phyloP scores from a whole-genome alignment of 1,140 invertebrate genomes.

The Holotrichia oblita region DNA sequence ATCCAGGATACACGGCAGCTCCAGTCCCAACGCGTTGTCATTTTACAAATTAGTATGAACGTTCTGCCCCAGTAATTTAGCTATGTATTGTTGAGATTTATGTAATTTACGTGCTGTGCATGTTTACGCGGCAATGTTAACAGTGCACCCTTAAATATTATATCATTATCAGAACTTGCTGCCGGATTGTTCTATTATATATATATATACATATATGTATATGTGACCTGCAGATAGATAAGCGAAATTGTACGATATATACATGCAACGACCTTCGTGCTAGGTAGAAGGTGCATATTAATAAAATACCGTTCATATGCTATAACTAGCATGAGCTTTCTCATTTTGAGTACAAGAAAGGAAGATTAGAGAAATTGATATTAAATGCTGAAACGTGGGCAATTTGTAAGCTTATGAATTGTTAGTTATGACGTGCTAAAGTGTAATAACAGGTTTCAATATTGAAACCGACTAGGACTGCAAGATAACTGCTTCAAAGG shows the following conservation, averaged over 20 bases:
- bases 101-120: not conserved
- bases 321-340: too few relatives aligned
- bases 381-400: too few relatives aligned
- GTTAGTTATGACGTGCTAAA: too few relatives aligned
- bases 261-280: not conserved
- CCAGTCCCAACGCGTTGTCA: not conserved
- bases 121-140: not conserved
- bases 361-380: too few relatives aligned
- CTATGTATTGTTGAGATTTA: conserved; percentile 3
- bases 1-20: too few relatives aligned
- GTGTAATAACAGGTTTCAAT: too few relatives aligned
- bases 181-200: not conserved
- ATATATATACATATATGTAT: not conserved
- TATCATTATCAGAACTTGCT: not conserved
- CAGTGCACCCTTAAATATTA: conserved; percentile 10
- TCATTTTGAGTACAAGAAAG: too few relatives aligned
- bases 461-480: too few relatives aligned
- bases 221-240: not conserved
- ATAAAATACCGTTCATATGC: too few relatives aligned
- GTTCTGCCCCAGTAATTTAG: not conserved
- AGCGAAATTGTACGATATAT: not conserved
- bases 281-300: too few relatives aligned
- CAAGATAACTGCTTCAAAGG: too few relatives aligned
- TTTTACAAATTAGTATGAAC: conserved; percentile 21
- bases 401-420: too few relatives aligned